These are phyloP conservation scores for Nebria salina DNA, from an alignment of 2,888 invertebrate genomes.

Conservation along the genomic window DNA sequence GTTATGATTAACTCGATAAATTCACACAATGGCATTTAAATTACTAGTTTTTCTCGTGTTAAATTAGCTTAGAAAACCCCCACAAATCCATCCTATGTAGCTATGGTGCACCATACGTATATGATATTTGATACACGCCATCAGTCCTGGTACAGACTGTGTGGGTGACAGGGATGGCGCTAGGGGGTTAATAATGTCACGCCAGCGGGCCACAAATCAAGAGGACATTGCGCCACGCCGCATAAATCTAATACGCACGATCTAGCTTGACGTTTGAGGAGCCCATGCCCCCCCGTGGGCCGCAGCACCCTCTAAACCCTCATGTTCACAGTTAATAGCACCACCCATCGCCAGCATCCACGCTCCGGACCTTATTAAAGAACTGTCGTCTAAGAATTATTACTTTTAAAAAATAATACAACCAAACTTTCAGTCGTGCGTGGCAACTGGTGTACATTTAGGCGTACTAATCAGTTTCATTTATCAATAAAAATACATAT, in stretches of 20 bases:
- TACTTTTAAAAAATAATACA: not conserved
- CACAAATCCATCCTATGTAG: not conserved
- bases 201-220: conserved; percentile 19
- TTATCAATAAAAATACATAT: too few relatives aligned
- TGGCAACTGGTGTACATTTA: not conserved
- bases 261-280: not conserved
- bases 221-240: conserved; percentile 9
- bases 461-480: not conserved
- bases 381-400: not conserved
- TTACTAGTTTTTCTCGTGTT: not conserved
- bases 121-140: conserved; percentile 4
- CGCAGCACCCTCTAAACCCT: not conserved
- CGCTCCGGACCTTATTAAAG: not conserved
- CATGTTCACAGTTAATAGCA: conserved; percentile 11
- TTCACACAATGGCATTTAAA: not conserved
- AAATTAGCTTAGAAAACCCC: not conserved
- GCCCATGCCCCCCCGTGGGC: not conserved
- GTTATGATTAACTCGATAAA: not conserved
- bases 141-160: not conserved
- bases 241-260: conserved; percentile 17
- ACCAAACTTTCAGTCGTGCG: not conserved
- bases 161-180: not conserved
- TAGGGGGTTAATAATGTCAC: conserved; percentile 11
- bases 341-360: not conserved
- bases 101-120: not conserved